Conservation (phyloP, 2,888 invertebrate genomes). For the Parelbella ahira region DNA sequence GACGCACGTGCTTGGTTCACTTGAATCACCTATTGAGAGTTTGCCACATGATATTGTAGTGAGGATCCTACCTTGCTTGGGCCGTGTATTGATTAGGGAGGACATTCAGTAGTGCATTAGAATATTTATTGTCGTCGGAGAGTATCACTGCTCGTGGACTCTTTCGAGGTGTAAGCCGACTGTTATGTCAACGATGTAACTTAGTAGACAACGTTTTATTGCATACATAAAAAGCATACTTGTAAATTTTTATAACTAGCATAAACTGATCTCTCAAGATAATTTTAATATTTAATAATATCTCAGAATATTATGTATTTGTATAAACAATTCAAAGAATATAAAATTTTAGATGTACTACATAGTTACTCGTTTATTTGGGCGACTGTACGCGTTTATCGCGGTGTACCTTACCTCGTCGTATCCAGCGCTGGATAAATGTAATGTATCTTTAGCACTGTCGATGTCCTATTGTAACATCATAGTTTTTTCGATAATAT, state of each 20-base stretch:
- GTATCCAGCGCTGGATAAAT: conserved; percentile 65
- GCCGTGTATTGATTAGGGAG: conserved; percentile 67
- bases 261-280: conserved; percentile 79
- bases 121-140: conserved; percentile 67
- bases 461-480: conserved; percentile 73
- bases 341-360: conserved; percentile 69
- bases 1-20: conserved; percentile 43
- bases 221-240: conserved; percentile 67
- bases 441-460: conserved; percentile 69
- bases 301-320: conserved; percentile 73
- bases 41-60: conserved; percentile 37
- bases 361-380: conserved; percentile 60
- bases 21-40: conserved; percentile 40
- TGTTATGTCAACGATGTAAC: conserved; percentile 64
- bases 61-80: conserved; percentile 53
- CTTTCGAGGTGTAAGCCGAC: conserved; percentile 58
- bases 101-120: conserved; percentile 69
- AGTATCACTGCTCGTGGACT: conserved; percentile 56
- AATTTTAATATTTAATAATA: conserved; percentile 73
- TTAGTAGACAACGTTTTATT: conserved; percentile 61
- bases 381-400: conserved; percentile 62
- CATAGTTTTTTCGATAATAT: conserved; percentile 78
- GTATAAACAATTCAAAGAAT: conserved; percentile 73
- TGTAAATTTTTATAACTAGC: conserved; percentile 78
- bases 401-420: conserved; percentile 55